phyloP scores from a whole-genome alignment of 2,888 invertebrate genomes.

The Hetaerina titia region DNA sequence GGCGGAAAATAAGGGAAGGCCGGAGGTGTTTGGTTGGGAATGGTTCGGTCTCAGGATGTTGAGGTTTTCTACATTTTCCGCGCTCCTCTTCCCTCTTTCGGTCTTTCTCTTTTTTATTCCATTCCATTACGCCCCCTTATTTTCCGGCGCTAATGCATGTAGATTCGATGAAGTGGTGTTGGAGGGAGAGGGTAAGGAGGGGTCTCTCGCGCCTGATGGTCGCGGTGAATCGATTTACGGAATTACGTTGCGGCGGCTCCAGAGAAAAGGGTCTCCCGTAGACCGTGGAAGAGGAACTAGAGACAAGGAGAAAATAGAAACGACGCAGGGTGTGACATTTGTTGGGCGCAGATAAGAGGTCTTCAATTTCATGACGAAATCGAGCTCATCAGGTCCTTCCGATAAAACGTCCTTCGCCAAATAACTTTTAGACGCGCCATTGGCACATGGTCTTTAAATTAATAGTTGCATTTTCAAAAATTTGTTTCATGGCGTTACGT shows the following conservation, averaged over 20 bases:
- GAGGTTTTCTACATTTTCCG: not conserved
- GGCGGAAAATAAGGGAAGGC: not conserved
- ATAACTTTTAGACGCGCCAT: too few relatives aligned
- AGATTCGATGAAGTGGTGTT: not conserved
- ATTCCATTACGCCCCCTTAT: constrained; percentile 5
- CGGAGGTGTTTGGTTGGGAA: not conserved
- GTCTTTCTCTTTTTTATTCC: not conserved
- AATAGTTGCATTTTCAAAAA: too few relatives aligned
- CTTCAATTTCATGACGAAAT: not conserved
- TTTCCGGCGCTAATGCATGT: constrained; percentile 21
- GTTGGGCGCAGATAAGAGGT: not conserved
- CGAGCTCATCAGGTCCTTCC: not conserved
- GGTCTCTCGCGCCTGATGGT: not conserved
- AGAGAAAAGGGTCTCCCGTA: not conserved
- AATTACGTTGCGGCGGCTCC: not conserved
- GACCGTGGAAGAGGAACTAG: not conserved
- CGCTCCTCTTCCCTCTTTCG: not conserved
- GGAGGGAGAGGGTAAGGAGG: not conserved
- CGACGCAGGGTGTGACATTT: not conserved
- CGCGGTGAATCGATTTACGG: constrained; percentile 2
- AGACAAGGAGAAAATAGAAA: not conserved
- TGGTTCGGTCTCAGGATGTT: not conserved
- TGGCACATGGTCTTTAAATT: too few relatives aligned
- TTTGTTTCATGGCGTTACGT: too few relatives aligned
- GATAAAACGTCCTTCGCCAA: too few relatives aligned